A percentile compares a stretch with the other conserved stretches of the same genome.
Evolutionary conservation across 2,797 vertebrate genomes (phyloP).

Genomic region (Phrynocephalus vlangalii): DNA sequence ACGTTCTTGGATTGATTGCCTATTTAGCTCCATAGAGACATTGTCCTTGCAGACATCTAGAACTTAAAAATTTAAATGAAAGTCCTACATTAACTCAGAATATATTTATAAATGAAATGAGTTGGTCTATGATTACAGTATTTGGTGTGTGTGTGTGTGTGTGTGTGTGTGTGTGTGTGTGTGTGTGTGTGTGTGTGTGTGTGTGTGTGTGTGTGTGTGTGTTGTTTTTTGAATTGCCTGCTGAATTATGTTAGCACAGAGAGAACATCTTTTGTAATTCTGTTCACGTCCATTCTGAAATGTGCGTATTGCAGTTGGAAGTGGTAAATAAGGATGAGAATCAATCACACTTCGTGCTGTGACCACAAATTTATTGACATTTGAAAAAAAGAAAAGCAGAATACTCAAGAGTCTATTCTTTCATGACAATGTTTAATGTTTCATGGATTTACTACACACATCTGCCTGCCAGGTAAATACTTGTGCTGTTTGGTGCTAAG

Average conservation of each 20-base stretch:
- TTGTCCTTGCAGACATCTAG: conserved; percentile 12
- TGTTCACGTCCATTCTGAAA: conserved; percentile 24
- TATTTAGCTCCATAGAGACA: not conserved
- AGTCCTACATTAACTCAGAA: not conserved
- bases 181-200: too few relatives aligned
- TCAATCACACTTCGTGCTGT: conserved; percentile 59
- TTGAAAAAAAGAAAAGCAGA: conserved; percentile 63
- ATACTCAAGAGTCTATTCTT: conserved; percentile 62
- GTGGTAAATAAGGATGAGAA: conserved; percentile 43
- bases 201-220: too few relatives aligned
- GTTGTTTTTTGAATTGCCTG: conserved; percentile 8
- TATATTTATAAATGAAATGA: not conserved
- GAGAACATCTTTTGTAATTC: not conserved
- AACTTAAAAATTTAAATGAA: conserved; percentile 31
- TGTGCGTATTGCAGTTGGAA: conserved; percentile 56
- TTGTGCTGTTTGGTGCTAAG: conserved; percentile 43
- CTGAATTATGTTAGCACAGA: conserved; percentile 35
- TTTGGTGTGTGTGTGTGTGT: not conserved
- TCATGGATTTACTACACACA: conserved; percentile 74
- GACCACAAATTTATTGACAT: conserved; percentile 67
- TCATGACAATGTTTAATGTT: conserved; percentile 54
- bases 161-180: too few relatives aligned
- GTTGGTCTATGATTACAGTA: not conserved
- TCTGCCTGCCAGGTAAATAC: conserved; percentile 57
- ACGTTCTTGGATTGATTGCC: not conserved